A percentile compares a stretch with the other conserved stretches of the same genome.
Evolutionary conservation across 1,140 invertebrate species (phyloP).

Genomic region (Grapholita molesta): DNA sequence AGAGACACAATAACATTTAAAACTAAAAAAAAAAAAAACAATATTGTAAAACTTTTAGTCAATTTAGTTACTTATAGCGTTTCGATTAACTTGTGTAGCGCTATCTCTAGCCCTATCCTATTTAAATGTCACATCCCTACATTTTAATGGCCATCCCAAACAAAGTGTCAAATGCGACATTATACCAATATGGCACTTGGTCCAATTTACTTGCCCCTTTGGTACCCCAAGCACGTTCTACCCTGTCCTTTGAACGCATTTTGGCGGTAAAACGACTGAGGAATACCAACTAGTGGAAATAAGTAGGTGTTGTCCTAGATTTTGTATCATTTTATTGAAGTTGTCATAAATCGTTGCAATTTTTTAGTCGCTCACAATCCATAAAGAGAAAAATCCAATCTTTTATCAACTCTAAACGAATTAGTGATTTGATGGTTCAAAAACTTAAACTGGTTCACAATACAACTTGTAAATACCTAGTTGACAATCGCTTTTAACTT

Average conservation of each 20-base stretch:
- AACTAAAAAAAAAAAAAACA: no score
- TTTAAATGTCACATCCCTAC: not conserved
- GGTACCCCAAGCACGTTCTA: not conserved
- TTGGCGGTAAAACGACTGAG: constrained; percentile 9
- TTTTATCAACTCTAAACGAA: no score
- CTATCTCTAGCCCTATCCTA: not conserved
- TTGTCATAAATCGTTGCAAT: not conserved
- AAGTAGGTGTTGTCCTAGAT: constrained; percentile 3
- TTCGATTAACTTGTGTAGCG: no score
- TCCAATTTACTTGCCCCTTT: constrained; percentile 8
- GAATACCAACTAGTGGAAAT: constrained; percentile 12
- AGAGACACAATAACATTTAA: no score
- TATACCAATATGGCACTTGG: constrained; percentile 16
- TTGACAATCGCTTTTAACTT: no score
- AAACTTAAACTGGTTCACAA: no score
- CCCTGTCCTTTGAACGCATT: constrained; percentile 14
- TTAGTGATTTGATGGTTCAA: no score
- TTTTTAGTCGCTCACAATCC: not conserved
- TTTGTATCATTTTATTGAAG: constrained; percentile 11
- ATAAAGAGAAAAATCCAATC: no score
- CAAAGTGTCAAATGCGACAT: constrained; percentile 8
- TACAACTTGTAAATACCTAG: no score
- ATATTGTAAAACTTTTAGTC: no score
- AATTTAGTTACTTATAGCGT: no score
- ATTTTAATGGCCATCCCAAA: constrained; percentile 9